These are phyloP conservation scores for Paracentrotus lividus DNA, from an alignment of 53 echinoderm and acorn worm species.

Conservation along the genomic window DNA sequence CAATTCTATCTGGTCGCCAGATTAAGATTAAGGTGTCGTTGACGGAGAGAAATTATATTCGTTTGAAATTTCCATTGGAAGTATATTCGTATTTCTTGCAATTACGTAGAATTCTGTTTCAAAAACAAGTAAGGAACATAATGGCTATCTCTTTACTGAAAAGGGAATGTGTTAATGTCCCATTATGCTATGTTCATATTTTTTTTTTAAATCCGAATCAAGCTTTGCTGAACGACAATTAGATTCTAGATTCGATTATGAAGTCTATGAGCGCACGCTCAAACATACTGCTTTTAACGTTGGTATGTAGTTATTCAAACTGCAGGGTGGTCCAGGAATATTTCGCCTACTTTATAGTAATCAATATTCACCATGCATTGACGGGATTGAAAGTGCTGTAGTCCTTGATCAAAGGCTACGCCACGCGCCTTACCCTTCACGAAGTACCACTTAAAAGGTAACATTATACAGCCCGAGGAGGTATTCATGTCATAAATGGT, in stretches of 20 bases:
- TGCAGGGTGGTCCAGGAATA: neutral
- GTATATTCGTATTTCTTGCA: no score
- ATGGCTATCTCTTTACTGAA: neutral
- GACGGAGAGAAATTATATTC: neutral
- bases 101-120: neutral
- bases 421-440: constrained; percentile 9
- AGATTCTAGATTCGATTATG: neutral
- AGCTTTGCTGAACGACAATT: neutral
- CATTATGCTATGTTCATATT: neutral
- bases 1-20: neutral
- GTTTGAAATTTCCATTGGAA: neutral
- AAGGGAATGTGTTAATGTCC: neutral
- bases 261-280: neutral
- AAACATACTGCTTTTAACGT: neutral
- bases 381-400: neutral
- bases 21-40: neutral
- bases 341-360: neutral
- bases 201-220: neutral
- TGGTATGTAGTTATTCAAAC: neutral
- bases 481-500: constrained; percentile 56
- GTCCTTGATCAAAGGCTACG: constrained; percentile 8
- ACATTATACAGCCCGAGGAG: constrained; percentile 18
- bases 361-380: neutral
- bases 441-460: constrained; percentile 21
- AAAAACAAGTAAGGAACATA: neutral